Evolutionary conservation across 2,888 invertebrate species (phyloP), one percentile per base, ranked within the genome.

Genomic region (Papilio gigon): DNA sequence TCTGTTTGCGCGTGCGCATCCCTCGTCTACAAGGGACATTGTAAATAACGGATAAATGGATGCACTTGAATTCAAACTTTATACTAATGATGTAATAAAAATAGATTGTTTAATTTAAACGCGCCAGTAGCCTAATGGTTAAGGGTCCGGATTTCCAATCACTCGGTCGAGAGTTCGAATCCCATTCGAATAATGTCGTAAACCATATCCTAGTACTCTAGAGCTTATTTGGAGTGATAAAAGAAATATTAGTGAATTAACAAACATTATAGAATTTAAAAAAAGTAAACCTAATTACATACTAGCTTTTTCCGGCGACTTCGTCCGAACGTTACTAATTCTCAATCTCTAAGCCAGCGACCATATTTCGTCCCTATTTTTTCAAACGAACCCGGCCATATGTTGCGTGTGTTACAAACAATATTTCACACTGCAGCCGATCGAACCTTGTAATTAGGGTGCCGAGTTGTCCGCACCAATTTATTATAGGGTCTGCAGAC

Each of bases 1-100:
- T 82, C 78, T 71, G 47, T 47, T 4, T 17, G 76, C 72, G 80
- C 77, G 61, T 47, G 80, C 81, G 79, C 69, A 73, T 80, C 35
- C 44, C n/a, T 30, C 35, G 20, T 35, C 37, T 37, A 17, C 14
- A 35, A 59, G 33, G 33, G 14, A 37, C 35, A 17, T 30, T 25
- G 59, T 37, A 37, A 37, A 35, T 35, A 59, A 59, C 20, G 12
- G 35, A 58, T 58, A 58, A n/a, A 58, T 59, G 42, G 42, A 62
- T 56, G 30, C 56, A 67, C 61, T 42, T 67, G 61, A 42, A 53
- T 27, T 67, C 53, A 40, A 35, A 22, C 53, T 53, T 56, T 17
- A 56, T 30, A 17, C 17, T 56, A 56, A 56, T 30, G n/a, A 17
- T 56, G 8, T n/a, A 6, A 30, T 56, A 56, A 56, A 53, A 56